Base-by-base conservation (phyloP, 2,113 vertebrate genomes). In the Mus pahari region DNA sequence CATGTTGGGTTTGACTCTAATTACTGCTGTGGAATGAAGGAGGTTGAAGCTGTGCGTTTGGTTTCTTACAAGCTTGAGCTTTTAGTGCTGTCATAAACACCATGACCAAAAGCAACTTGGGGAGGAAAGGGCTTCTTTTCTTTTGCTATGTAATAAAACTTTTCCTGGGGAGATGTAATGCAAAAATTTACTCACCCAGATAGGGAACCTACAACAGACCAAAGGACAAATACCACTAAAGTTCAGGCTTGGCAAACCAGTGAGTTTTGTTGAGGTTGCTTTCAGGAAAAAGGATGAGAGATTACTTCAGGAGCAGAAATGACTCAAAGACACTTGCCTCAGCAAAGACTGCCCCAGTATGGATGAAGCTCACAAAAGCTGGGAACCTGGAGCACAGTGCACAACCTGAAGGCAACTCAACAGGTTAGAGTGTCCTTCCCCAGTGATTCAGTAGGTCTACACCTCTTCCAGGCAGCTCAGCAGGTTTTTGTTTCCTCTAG, bases 41-140 rank as follows among this genome's bases (percentile, higher is more conserved):
- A 16, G 0, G 5, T n/a, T 24, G 6, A n/a, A 5, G 3, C 0
- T 62, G 24, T 62, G 24, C 20, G 20, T 31, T 42, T 82, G 16
- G n/a, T 60, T 24, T 60, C n/a, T 82, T 82, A 60, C 48, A 48
- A 48, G 24, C 22, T 60, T 62, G 24, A 3, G 13, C 14, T 62
- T 62, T 12, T 42, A 28, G 24, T 42, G 14, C n/a, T 62, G 4
- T 83, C 58, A 62, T 62, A 83, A 83, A 62, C 14, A 42, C 24
- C 11, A 62, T 83, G 81, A 42, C 24, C 58, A 62, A 62, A 42
- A 42, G 24, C 58, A 62, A 42, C 81, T 83, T 83, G 58, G 14
- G n/a, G 7, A 62, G 13, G 13, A 42, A 62, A 62, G n/a, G n/a
- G 13, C 12, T 82, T 39, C 8, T 42, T 83, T 83, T 12, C 4